phyloP scores from a whole-genome alignment of 37 sponge, comb jelly and placozoan species.

The Cladorhizidae sp. region DNA sequence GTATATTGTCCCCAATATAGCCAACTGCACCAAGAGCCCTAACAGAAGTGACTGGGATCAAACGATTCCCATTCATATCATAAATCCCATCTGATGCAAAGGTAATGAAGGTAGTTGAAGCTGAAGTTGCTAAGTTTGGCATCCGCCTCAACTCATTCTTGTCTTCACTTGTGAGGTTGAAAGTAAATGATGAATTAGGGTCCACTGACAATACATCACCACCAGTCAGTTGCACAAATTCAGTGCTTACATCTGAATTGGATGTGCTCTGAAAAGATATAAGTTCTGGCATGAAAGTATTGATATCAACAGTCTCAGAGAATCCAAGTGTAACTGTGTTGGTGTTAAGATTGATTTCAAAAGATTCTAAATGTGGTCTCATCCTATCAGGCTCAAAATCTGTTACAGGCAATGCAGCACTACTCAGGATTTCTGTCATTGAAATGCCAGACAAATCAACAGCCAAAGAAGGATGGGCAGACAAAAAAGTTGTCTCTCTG shows the following conservation, averaged over 20 bases:
- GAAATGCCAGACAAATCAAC: slow-evolving; percentile 70
- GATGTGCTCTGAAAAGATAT: slow-evolving; percentile 60
- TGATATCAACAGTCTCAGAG: slow-evolving; percentile 83
- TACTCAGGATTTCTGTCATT: slow-evolving; percentile 22
- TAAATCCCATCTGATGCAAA: slow-evolving; percentile 74
- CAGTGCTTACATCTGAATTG: neutral
- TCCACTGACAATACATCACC: slow-evolving; percentile 30
- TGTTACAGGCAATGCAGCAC: slow-evolving; percentile 33
- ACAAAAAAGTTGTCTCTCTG: slow-evolving; percentile 59
- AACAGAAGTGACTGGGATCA: slow-evolving; percentile 69
- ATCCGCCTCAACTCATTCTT: slow-evolving; percentile 52
- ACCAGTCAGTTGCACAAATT: slow-evolving; percentile 60
- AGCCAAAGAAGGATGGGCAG: slow-evolving; percentile 31
- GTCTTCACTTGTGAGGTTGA: slow-evolving; percentile 49
- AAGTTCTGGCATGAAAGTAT: slow-evolving; percentile 56
- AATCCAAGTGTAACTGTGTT: slow-evolving; percentile 65
- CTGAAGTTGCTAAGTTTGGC: slow-evolving; percentile 38
- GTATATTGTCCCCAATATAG: slow-evolving; percentile 62
- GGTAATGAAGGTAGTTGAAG: slow-evolving; percentile 73
- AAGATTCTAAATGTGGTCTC: slow-evolving; percentile 51
- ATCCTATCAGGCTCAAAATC: slow-evolving; percentile 77
- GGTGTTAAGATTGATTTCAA: slow-evolving; percentile 52
- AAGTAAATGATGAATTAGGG: slow-evolving; percentile 39
- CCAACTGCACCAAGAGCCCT: slow-evolving; percentile 43
- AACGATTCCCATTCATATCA: slow-evolving; percentile 84